These are phyloP conservation scores for Ethmia dodecea DNA, from an alignment of 2,888 invertebrate species.

Conservation along the genomic window DNA sequence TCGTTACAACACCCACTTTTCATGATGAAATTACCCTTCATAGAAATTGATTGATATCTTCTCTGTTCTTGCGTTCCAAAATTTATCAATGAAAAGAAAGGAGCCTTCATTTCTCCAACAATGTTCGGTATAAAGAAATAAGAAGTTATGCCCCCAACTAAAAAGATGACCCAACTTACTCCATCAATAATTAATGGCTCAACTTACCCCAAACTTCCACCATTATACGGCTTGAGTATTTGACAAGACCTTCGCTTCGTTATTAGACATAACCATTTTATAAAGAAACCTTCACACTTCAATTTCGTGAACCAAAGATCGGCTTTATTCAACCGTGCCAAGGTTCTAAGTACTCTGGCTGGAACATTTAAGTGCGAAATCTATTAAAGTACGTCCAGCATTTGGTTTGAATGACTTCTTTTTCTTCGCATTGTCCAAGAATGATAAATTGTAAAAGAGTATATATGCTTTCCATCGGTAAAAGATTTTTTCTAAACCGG, in stretches of 20 bases:
- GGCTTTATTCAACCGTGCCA: background rate
- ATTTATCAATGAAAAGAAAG: no score
- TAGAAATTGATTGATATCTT: no score
- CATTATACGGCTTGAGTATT: conserved; percentile 47
- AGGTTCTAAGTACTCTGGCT: conserved; percentile 32
- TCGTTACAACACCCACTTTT: no score
- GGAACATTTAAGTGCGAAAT: conserved; percentile 36
- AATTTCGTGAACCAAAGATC: background rate
- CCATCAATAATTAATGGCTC: conserved; percentile 62
- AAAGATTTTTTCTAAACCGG: no score
- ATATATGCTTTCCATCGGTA: no score
- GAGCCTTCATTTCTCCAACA: no score
- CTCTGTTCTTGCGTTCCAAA: no score
- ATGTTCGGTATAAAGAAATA: no score
- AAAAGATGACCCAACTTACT: conserved; percentile 50
- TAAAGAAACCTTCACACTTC: conserved; percentile 24
- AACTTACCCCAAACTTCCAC: conserved; percentile 36
- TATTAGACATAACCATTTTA: conserved; percentile 42
- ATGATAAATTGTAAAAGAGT: no score
- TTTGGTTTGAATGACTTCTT: conserved; percentile 48
- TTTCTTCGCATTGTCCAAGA: no score
- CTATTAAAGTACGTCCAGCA: conserved; percentile 41
- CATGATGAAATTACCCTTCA: no score
- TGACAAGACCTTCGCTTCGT: conserved; percentile 51
- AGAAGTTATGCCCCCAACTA: no score